These are phyloP conservation scores for Leptinotarsa tumamoca DNA, from an alignment of 2,888 invertebrate genomes.

Conservation along the genomic window DNA sequence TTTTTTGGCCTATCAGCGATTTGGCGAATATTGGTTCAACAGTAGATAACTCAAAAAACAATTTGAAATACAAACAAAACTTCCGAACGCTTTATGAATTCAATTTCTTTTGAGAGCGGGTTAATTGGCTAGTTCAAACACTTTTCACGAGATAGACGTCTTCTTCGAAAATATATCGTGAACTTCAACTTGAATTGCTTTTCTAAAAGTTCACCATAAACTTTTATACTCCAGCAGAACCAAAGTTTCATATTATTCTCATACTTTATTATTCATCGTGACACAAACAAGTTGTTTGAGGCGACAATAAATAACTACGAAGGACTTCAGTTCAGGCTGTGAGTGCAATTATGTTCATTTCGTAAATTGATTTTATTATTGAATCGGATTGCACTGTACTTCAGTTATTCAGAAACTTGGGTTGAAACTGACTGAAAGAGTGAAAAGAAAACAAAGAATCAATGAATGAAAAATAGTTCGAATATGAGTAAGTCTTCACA, in stretches of 20 bases:
- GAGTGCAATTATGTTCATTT: background rate
- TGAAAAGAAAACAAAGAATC: no score
- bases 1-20: background rate
- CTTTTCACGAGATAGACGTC: background rate
- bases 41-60: background rate
- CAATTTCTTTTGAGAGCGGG: background rate
- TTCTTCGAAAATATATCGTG: background rate
- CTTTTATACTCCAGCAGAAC: background rate
- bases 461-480: no score
- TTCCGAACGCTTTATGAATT: background rate
- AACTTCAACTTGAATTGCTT: slow-evolving; percentile 11
- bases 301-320: background rate
- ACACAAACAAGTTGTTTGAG: background rate
- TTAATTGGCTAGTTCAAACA: background rate
- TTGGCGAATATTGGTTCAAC: background rate
- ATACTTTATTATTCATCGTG: background rate
- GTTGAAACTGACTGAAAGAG: no score
- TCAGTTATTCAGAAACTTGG: background rate
- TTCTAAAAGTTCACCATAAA: background rate
- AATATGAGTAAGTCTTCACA: no score
- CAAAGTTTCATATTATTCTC: background rate
- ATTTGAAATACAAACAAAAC: background rate
- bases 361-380: background rate
- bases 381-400: background rate
- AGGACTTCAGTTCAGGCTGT: background rate